Evolutionary conservation across 2,113 vertebrate species (phyloP).

Genomic region (Laterallus jamaicensis): DNA sequence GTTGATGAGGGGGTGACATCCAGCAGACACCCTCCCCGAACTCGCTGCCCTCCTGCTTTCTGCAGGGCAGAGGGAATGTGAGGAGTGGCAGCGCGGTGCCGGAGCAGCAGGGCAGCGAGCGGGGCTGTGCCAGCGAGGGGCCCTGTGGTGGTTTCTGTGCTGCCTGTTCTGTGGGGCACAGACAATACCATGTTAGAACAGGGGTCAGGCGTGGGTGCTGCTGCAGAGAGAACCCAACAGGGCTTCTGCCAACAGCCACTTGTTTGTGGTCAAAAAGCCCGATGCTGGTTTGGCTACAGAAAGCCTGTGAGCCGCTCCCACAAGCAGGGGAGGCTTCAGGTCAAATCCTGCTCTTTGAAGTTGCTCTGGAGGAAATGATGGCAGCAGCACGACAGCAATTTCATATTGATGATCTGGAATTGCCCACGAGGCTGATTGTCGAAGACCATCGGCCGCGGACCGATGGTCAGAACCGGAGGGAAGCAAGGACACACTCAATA

Average conservation of each 20-base stretch:
- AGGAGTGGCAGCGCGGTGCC: not conserved
- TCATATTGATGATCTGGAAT: not conserved
- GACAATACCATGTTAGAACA: not conserved
- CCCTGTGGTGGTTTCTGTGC: not conserved
- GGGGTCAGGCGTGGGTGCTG: not conserved
- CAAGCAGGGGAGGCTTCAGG: conserved; percentile 15
- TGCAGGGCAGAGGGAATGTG: not conserved
- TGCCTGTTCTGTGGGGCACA: not conserved
- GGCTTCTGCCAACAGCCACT: not conserved
- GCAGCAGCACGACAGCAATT: not conserved
- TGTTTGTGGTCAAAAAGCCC: not conserved
- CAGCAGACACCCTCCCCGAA: not conserved
- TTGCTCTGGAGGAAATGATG: conserved; percentile 5
- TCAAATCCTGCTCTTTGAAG: conserved; percentile 24
- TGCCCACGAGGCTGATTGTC: not conserved
- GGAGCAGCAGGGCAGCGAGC: not conserved
- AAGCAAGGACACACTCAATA: too few relatives aligned
- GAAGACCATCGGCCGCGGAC: too few relatives aligned
- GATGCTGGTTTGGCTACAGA: not conserved
- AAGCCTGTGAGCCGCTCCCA: not conserved
- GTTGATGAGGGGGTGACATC: not conserved
- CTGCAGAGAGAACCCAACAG: not conserved
- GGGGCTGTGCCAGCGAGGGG: not conserved
- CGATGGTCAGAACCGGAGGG: too few relatives aligned
- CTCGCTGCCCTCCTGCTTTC: not conserved